Evolutionary conservation across 2,113 vertebrate species (phyloP), one percentile per base, ranked within the genome.

Genomic region (Microtus ochrogaster): DNA sequence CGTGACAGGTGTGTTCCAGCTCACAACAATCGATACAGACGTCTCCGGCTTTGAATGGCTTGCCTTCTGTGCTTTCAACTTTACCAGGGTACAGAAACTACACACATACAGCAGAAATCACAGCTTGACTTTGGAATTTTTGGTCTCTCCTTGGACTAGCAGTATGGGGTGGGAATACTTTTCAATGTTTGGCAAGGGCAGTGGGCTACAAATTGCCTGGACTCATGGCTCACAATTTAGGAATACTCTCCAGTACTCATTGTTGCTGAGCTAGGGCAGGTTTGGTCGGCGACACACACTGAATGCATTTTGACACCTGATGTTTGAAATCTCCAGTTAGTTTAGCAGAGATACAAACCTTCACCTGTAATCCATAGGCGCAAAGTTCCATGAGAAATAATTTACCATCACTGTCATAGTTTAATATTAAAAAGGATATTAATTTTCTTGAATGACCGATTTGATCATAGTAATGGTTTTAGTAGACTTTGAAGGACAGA

Each of bases 401-500:
- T 39, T 55, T 65, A 52, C 76, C 66, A 76, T 73, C 49, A 79
- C 21, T 36, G 39, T 95, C 70, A 90, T 90, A 72, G 93, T 86
- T 94, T 47, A 76, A 74, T 36, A 77, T 26, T 55, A 63, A 36
- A 88, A 91, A 78, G 55, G 33, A 22, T 5, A 49, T 68, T 47
- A 3, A 10, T 83, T 63, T 79, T 61, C 86, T 3, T 41, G 26
- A 65, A 47, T 58, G 68, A 74, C 5, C 78, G 30, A 65, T 85
- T 73, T 96, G 94, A 63, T 92, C 36, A 22, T 36, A 36, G 90
- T 86, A 92, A n/a, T 91, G 70, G 49, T 72, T 94, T 89, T 61
- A 68, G 83, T 13, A 92, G 91, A 78, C 74, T 90, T 41, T 36
- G 89, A 95, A 77, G 66, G 89, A 24, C 19, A 89, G 77, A 76